Evolutionary conservation across 2,113 vertebrate species (phyloP), one percentile per base, ranked within the genome.

Genomic region (Prolemur simus): DNA sequence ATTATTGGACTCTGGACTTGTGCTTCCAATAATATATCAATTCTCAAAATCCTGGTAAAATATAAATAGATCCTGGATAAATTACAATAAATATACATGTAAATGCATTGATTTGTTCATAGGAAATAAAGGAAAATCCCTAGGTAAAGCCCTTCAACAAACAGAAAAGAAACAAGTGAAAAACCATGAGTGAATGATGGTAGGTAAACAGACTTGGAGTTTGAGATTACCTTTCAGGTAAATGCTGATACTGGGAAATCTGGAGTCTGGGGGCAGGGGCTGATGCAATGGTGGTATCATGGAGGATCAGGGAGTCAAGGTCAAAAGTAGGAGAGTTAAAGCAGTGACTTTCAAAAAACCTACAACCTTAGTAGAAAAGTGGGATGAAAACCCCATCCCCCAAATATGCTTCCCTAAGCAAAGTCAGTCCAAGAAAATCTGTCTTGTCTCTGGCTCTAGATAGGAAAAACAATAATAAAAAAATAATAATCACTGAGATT

Each of bases 1-100:
- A 87, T 83, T 77, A 66, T 18, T 78, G 32, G 34, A 80, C 23
- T 73, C 15, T 25, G 69, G 25, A 80, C 3, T 78, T 97, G n/a
- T 56, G 60, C 8, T 82, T 49, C 37, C 13, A 91, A 77, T 88
- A 85, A 68, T 60, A 47, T 32, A 56, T 63, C 32, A 78, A 49
- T 77, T 96, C 42, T 84, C 42, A 66, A 96, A 91, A 74, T 86
- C 5, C 60, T 74, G 47, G 68, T 78, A 92, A 95, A 89, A 89
- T 64, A 94, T 8, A 80, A 95, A 66, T 25, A 60, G 58, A 73
- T 69, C 13, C 23, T 89, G 45, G 80, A 63, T 91, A 93, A 71
- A 81, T 87, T 56, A 64, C 86, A 80, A 88, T 32, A 81, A 87
- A 77, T 95, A 45, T 10, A 60, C 32, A 91, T 87, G 63, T 66